Conservation (phyloP, 1,140 invertebrate genomes). For the Drosophila ananassae region DNA sequence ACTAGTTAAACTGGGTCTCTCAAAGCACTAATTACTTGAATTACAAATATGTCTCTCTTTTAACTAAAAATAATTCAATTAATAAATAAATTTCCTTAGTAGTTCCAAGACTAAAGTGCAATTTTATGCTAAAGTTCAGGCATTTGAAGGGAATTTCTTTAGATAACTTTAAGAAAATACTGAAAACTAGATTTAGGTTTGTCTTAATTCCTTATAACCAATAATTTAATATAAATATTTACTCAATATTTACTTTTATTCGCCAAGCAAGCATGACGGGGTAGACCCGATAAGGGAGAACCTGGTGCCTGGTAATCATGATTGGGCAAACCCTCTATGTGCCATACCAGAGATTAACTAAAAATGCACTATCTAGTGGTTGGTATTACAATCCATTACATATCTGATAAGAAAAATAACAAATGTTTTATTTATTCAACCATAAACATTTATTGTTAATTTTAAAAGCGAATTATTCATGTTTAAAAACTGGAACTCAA, state of each 20-base stretch:
- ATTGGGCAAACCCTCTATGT: constrained; percentile 1
- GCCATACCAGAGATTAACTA: not conserved
- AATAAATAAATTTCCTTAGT: not conserved
- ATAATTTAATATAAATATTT: not conserved
- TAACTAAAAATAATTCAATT: too few species aligned
- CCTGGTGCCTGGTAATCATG: constrained; percentile 5
- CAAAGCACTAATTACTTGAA: not conserved
- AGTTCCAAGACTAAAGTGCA: not conserved
- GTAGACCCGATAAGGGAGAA: constrained; percentile 6
- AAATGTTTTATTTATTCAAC: not conserved
- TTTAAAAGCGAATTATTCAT: too few species aligned
- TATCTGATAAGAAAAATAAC: not conserved
- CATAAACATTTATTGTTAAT: not conserved
- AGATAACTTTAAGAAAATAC: too few species aligned
- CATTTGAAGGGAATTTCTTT: not conserved
- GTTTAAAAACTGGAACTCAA: too few species aligned
- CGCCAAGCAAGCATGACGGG: constrained; percentile 11
- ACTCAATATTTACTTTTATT: not conserved
- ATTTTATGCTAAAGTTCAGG: not conserved
- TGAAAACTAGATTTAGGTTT: too few species aligned
- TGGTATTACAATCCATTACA: not conserved
- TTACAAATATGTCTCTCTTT: not conserved
- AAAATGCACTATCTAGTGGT: not conserved
- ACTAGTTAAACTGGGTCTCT: constrained; percentile 8
- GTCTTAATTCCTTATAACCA: too few species aligned